Conservation (phyloP, 2,888 invertebrate genomes). For the Melieria omissa region DNA sequence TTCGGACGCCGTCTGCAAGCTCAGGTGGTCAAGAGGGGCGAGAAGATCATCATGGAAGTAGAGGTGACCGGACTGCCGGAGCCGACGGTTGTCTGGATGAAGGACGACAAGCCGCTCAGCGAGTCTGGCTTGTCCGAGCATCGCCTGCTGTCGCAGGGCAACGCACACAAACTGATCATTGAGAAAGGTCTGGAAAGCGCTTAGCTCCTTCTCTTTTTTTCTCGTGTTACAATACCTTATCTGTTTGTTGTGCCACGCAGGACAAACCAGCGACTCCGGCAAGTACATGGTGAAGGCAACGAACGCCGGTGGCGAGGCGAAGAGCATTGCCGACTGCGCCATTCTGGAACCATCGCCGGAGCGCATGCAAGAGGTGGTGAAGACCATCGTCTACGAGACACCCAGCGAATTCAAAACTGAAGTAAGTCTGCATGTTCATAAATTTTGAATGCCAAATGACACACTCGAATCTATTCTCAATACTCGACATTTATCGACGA, state of each 20-base stretch:
- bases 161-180: slow-evolving; percentile 75
- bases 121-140: slow-evolving; percentile 69
- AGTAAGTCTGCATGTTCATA: slow-evolving; percentile 65
- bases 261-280: slow-evolving; percentile 75
- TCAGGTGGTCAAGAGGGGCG: slow-evolving; percentile 77
- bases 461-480: slow-evolving; percentile 7
- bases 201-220: background rate
- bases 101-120: slow-evolving; percentile 75
- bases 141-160: slow-evolving; percentile 74
- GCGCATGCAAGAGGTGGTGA: slow-evolving; percentile 75
- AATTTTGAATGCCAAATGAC: slow-evolving; percentile 48
- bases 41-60: slow-evolving; percentile 78
- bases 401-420: slow-evolving; percentile 61
- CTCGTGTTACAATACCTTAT: background rate
- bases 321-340: slow-evolving; percentile 82
- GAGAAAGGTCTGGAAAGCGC: slow-evolving; percentile 74
- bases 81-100: slow-evolving; percentile 79
- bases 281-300: slow-evolving; percentile 80
- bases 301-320: slow-evolving; percentile 84
- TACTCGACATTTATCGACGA: background rate
- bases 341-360: slow-evolving; percentile 78
- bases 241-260: slow-evolving; percentile 57
- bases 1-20: slow-evolving; percentile 82
- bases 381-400: slow-evolving; percentile 73
- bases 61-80: slow-evolving; percentile 83